phyloP scores from a whole-genome alignment of 2,797 vertebrate species.

The Gephyroberyx darwinii region DNA sequence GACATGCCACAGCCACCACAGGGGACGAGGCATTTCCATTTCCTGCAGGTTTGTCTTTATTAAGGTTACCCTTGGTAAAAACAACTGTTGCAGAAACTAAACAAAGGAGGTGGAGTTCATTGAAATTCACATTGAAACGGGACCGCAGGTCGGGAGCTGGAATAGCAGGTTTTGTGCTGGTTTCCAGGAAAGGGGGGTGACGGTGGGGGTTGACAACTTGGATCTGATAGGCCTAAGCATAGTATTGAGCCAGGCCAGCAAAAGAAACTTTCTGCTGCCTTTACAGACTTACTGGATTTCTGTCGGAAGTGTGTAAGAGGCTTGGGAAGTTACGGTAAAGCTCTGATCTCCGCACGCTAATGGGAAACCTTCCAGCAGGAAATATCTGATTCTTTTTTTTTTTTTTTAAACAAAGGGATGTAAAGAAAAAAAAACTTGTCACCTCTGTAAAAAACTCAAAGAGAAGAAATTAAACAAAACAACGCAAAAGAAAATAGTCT shows the following conservation, averaged over 20 bases:
- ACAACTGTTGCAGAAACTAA: slow-evolving; percentile 23
- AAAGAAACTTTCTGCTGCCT: neutral
- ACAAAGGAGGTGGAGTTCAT: neutral
- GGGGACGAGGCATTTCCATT: slow-evolving; percentile 62
- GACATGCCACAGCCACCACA: slow-evolving; percentile 55
- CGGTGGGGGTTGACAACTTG: neutral
- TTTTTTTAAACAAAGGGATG: slow-evolving; percentile 26
- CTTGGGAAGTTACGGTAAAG: slow-evolving; percentile 34
- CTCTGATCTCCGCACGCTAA: slow-evolving; percentile 49
- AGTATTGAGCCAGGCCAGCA: neutral
- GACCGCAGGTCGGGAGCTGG: slow-evolving; percentile 10
- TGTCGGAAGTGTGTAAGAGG: slow-evolving; percentile 51
- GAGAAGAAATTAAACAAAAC: too few species aligned
- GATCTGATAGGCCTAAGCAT: slow-evolving; percentile 1
- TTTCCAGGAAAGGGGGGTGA: neutral
- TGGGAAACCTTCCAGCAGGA: slow-evolving; percentile 31
- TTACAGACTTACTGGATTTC: slow-evolving; percentile 48
- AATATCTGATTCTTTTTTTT: slow-evolving; percentile 12
- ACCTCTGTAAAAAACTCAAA: too few species aligned
- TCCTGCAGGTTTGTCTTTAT: slow-evolving; percentile 55
- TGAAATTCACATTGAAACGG: slow-evolving; percentile 20
- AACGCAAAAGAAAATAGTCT: too few species aligned
- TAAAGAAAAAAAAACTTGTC: neutral
- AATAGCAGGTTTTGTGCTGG: slow-evolving; percentile 23
- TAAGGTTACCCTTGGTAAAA: slow-evolving; percentile 31